A percentile compares a stretch with the other conserved stretches of the same genome.
Evolutionary conservation across 1,140 invertebrate genomes (phyloP).

Genomic region (Trichoplusia ni): DNA sequence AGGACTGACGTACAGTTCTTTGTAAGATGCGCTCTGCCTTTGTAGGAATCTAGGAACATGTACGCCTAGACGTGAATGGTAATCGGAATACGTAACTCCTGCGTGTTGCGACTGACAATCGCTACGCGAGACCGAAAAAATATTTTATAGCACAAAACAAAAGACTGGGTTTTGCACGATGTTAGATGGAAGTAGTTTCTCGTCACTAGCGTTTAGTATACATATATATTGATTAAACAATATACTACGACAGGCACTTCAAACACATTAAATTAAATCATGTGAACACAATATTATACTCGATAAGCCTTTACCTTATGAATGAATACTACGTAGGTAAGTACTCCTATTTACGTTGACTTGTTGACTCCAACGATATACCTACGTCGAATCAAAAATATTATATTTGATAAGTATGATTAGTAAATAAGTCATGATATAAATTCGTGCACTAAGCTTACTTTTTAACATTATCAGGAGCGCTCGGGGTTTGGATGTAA

Average conservation of each 20-base stretch:
- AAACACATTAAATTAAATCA: not conserved
- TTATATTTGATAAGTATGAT: constrained; percentile 5
- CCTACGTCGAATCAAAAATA: not conserved
- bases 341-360: constrained; percentile 9
- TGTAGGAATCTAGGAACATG: constrained; percentile 18
- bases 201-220: not conserved
- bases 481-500: too few relatives aligned
- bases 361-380: constrained; percentile 23
- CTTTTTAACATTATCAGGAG: constrained; percentile 8
- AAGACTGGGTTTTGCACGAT: constrained; percentile 8
- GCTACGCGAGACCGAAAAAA: constrained; percentile 9
- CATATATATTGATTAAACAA: not conserved
- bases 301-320: not conserved
- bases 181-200: not conserved
- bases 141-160: constrained; percentile 20
- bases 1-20: constrained; percentile 1
- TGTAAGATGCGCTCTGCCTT: constrained; percentile 1
- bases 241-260: too few relatives aligned
- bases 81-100: constrained; percentile 7
- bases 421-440: constrained; percentile 6
- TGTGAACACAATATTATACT: not conserved
- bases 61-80: not conserved
- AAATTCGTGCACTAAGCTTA: not conserved
- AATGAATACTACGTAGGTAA: constrained; percentile 10
- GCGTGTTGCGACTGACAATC: constrained; percentile 1